Evolutionary conservation across 1,140 invertebrate genomes (phyloP).

Genomic region (Geopemphigus sp.): DNA sequence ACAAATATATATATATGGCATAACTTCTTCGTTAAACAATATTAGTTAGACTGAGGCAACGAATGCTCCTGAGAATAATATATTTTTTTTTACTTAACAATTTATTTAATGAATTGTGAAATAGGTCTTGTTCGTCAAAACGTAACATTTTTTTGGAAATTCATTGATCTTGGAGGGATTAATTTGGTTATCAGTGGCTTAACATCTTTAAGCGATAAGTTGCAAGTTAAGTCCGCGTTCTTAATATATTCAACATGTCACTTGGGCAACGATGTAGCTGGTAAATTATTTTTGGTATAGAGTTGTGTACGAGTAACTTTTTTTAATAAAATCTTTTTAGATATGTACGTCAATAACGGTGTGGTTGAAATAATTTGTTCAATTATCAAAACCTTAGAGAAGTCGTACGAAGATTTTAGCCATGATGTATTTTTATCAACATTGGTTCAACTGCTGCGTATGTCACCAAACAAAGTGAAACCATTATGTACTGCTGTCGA

Average conservation of each 20-base stretch:
- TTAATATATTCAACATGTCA: constrained; percentile 19
- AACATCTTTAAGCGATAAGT: constrained; percentile 1
- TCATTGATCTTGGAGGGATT: constrained; percentile 2
- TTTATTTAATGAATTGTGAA: too few species aligned
- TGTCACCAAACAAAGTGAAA: constrained; percentile 23
- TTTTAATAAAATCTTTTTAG: not conserved
- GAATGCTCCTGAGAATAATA: too few species aligned
- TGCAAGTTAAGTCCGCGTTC: constrained; percentile 9
- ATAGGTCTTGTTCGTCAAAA: constrained; percentile 26
- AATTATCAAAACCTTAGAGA: constrained; percentile 8
- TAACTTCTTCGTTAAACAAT: too few species aligned
- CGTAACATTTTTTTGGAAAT: not conserved
- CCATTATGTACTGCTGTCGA: not conserved
- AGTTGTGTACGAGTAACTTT: not conserved
- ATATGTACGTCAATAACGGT: constrained; percentile 8
- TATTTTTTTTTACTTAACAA: too few species aligned
- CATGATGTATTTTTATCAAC: constrained; percentile 24
- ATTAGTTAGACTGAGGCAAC: too few species aligned
- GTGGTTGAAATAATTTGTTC: constrained; percentile 14
- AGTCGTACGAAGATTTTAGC: not conserved
- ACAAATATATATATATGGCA: too few species aligned
- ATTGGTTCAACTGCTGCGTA: not conserved
- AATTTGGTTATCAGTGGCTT: constrained; percentile 7
- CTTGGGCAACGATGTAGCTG: constrained; percentile 22
- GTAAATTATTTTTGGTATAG: not conserved